Percentiles rank a stretch among this genome's conserved stretches.
phyloP scores from a whole-genome alignment of 2,797 vertebrate genomes.

The Micromesistius poutassou region DNA sequence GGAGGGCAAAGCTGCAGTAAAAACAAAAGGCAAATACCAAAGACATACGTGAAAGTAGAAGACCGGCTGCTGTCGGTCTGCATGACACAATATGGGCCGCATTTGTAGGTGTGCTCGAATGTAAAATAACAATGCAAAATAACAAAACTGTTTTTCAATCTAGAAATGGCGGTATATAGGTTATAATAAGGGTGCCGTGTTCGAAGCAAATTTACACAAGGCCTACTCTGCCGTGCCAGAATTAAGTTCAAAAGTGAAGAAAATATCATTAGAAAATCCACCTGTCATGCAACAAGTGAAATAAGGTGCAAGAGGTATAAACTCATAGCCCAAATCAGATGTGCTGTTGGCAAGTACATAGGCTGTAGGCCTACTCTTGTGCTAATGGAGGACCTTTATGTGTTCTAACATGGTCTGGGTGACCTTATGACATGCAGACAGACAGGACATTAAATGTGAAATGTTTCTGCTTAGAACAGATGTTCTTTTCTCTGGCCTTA shows the following conservation, averaged over 20 bases:
- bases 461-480: constrained; percentile 60
- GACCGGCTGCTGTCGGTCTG: not conserved
- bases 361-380: not conserved
- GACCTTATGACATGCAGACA: constrained; percentile 55
- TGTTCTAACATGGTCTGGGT: constrained; percentile 48
- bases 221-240: not conserved
- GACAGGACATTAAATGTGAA: constrained; percentile 48
- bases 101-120: not conserved
- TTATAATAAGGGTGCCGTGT: not conserved
- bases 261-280: constrained; percentile 21
- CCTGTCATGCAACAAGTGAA: constrained; percentile 22
- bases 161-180: not conserved
- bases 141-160: no score
- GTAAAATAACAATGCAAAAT: not conserved
- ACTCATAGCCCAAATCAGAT: not conserved
- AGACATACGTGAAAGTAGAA: constrained; percentile 53
- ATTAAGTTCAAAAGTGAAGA: not conserved
- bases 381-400: constrained; percentile 42
- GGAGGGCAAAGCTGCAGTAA: constrained; percentile 54
- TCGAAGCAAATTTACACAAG: no score
- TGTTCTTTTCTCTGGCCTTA: constrained; percentile 56
- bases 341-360: constrained; percentile 3
- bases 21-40: constrained; percentile 56
- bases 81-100: not conserved
- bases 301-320: not conserved